Base-by-base conservation (phyloP, 2,113 vertebrate genomes). In the Pimephales promelas region DNA sequence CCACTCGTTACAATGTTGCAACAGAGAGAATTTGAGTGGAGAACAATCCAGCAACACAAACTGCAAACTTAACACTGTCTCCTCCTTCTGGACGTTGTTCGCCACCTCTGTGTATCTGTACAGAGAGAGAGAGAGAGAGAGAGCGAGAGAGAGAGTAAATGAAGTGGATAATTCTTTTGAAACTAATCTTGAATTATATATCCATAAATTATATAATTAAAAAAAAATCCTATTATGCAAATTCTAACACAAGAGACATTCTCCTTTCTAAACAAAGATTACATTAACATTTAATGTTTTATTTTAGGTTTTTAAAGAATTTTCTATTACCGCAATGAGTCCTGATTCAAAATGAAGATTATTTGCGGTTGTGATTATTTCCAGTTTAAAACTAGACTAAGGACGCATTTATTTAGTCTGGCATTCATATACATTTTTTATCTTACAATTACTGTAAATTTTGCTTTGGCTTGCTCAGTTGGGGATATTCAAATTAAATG, bases 71-170 rank as follows among this genome's bases (percentile, higher is more conserved):
- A 94, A 88, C 86, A 94, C 90, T 0, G 93, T 95, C 92, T 95
- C 95, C 88, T 95, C 95, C 90, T 95, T 95, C 92, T 96, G 94
- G 20, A 94, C 93, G 0, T 95, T 95, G 88, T 95, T 96, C 5
- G 93, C 94, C 57, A 95, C 94, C 87, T 96, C 95, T 0, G 92
- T 93, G 89, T 95, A 96, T 85, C 95, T 96, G 89, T 1, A 28
- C 1, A 10, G 5, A 18, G 28, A 24, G 24, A 43, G 13, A 62
- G 70, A 24, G 31, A 43, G 13, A 62, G 75, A 68, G 28, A 47
- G n/a, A 66, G 9, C 0, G 34, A 36, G 34, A 36, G 34, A 36
- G 34, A 5, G 34, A 5, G 34, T 18, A 10, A 47, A 54, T 5
- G 0, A 11, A 34, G n/a, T n/a, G 5, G 0, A 26, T 28, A 16